A percentile compares a stretch with the other conserved stretches of the same genome.
Conservation (phyloP, 2,113 vertebrate genomes). For the Mohoua ochrocephala region DNA sequence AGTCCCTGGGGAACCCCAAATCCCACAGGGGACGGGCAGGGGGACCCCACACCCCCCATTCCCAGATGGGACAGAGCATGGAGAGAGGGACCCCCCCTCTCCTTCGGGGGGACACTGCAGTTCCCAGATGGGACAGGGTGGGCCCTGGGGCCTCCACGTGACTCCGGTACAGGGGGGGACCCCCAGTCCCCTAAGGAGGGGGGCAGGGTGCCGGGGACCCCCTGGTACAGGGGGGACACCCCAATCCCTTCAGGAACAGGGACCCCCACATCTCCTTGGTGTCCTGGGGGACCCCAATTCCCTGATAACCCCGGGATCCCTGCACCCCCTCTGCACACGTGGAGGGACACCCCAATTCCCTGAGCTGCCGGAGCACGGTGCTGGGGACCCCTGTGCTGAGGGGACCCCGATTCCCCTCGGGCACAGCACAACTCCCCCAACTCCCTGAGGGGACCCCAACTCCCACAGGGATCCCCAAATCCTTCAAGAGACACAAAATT, state of each 20-base stretch:
- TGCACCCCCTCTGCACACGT: not conserved
- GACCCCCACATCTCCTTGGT: not conserved
- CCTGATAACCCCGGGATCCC: not conserved
- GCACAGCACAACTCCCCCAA: not conserved
- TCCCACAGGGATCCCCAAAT: not conserved
- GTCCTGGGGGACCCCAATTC: not conserved
- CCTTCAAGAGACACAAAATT: not conserved
- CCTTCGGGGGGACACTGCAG: not conserved
- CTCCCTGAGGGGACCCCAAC: not conserved
- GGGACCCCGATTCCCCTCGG: not conserved
- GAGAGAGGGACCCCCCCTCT: not conserved
- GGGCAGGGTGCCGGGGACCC: not conserved
- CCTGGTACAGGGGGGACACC: not conserved
- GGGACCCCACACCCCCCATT: not conserved
- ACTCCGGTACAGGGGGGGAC: not conserved
- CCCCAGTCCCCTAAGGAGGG: not conserved
- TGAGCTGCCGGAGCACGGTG: not conserved
- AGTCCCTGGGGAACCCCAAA: not conserved
- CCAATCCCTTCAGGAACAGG: not conserved
- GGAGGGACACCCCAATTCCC: not conserved
- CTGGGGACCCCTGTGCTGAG: not conserved
- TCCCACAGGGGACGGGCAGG: not conserved
- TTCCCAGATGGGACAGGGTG: not conserved
- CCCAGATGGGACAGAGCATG: not conserved
- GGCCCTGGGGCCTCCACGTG: not conserved